These are phyloP conservation scores for Tupaia chinensis DNA, from an alignment of 2,113 vertebrate genomes.

Conservation along the genomic window DNA sequence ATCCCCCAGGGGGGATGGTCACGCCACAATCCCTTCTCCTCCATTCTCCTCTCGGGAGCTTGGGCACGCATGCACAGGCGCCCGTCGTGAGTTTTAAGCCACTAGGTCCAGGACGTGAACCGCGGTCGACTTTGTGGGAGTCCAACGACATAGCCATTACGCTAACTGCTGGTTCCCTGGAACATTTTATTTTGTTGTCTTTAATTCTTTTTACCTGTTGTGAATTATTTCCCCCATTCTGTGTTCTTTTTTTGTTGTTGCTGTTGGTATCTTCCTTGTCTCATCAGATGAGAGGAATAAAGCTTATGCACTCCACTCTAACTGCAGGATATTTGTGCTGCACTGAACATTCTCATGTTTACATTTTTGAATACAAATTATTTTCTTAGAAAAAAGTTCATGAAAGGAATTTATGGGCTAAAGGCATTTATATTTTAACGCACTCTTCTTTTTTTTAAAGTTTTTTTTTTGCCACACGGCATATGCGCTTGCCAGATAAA, in stretches of 20 bases:
- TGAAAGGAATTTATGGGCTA: conserved; percentile 13
- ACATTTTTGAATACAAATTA: background rate
- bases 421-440: conserved; percentile 11
- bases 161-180: no score
- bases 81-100: no score
- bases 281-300: background rate
- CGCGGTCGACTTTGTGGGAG: no score
- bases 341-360: background rate
- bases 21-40: no score
- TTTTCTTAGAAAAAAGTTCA: conserved; percentile 1
- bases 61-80: no score
- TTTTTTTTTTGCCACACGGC: no score
- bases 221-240: background rate
- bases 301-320: background rate
- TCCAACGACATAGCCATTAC: no score
- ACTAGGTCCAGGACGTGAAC: no score
- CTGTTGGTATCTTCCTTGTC: background rate
- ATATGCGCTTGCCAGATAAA: no score
- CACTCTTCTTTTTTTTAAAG: conserved; percentile 29
- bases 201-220: background rate
- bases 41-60: no score
- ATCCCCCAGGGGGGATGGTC: no score
- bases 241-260: background rate
- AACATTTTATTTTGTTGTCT: background rate
- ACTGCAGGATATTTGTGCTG: background rate